These are phyloP conservation scores for Anas platyrhynchos DNA, from an alignment of 2,113 vertebrate genomes.

Conservation along the genomic window DNA sequence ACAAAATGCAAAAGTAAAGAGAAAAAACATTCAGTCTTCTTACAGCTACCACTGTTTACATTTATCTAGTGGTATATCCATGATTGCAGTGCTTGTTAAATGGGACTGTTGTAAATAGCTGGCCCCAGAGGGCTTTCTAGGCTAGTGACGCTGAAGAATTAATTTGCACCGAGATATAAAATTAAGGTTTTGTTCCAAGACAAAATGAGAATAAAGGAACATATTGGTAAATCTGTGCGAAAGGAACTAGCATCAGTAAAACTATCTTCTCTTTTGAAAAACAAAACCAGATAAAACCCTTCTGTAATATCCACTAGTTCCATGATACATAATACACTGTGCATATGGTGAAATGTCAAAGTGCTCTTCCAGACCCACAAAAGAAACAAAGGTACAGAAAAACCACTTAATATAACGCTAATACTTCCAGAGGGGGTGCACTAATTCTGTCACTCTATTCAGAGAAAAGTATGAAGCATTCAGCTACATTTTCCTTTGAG, in stretches of 20 bases:
- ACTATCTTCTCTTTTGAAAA: background rate
- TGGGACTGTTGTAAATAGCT: slow-evolving; percentile 6
- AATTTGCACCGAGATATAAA: background rate
- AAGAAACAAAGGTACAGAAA: slow-evolving; percentile 71
- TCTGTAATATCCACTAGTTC: background rate
- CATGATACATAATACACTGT: slow-evolving; percentile 34
- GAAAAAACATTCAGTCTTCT: background rate
- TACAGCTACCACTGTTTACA: slow-evolving; percentile 23
- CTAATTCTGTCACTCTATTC: slow-evolving; percentile 68
- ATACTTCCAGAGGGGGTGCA: slow-evolving; percentile 55
- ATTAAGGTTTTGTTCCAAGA: background rate
- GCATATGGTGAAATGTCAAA: slow-evolving; percentile 50
- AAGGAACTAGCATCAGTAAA: background rate
- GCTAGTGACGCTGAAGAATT: background rate
- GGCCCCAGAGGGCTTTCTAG: background rate
- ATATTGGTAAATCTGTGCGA: background rate
- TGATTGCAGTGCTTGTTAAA: slow-evolving; percentile 34
- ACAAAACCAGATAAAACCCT: background rate
- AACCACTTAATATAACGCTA: slow-evolving; percentile 55
- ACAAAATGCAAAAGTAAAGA: background rate
- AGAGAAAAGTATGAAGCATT: slow-evolving; percentile 75
- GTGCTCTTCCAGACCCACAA: slow-evolving; percentile 47
- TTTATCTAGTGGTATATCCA: background rate
- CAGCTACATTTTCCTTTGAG: slow-evolving; percentile 71
- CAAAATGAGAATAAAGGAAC: background rate